These are phyloP conservation scores for Zaprionus capensis DNA, from an alignment of 1,140 invertebrate genomes.

Conservation along the genomic window DNA sequence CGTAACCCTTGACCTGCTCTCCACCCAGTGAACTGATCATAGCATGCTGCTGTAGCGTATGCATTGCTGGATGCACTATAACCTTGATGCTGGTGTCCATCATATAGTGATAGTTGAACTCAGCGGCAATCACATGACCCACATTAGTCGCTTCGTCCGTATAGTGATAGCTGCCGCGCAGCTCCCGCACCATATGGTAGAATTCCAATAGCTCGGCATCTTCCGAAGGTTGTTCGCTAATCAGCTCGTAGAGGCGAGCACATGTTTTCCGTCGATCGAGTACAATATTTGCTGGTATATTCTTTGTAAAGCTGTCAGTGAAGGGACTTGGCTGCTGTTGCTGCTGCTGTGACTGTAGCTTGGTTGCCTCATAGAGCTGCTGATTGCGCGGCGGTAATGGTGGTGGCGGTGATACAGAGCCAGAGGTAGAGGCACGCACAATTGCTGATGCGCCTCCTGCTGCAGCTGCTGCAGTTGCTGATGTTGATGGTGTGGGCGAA, in stretches of 20 bases:
- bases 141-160: constrained; percentile 90
- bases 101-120: constrained; percentile 90
- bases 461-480: neutral
- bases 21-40: constrained; percentile 67
- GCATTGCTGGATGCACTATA: constrained; percentile 89
- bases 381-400: constrained; percentile 86
- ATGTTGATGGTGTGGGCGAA: constrained; percentile 2
- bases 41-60: constrained; percentile 84
- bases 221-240: constrained; percentile 88
- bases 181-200: constrained; percentile 88
- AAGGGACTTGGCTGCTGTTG: constrained; percentile 19
- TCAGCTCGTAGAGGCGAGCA: constrained; percentile 89
- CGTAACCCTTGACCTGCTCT: constrained; percentile 85
- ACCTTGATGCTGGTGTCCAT: constrained; percentile 94
- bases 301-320: constrained; percentile 75
- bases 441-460: neutral
- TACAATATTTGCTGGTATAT: constrained; percentile 74
- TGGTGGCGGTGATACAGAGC: constrained; percentile 69
- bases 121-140: constrained; percentile 92
- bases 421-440: constrained; percentile 8
- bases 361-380: constrained; percentile 50
- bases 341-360: constrained; percentile 11
- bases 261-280: constrained; percentile 84
- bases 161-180: constrained; percentile 87
- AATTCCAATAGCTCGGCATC: constrained; percentile 92